Evolutionary conservation across 2,113 vertebrate species (phyloP).

Genomic region (Chrysemys picta): DNA sequence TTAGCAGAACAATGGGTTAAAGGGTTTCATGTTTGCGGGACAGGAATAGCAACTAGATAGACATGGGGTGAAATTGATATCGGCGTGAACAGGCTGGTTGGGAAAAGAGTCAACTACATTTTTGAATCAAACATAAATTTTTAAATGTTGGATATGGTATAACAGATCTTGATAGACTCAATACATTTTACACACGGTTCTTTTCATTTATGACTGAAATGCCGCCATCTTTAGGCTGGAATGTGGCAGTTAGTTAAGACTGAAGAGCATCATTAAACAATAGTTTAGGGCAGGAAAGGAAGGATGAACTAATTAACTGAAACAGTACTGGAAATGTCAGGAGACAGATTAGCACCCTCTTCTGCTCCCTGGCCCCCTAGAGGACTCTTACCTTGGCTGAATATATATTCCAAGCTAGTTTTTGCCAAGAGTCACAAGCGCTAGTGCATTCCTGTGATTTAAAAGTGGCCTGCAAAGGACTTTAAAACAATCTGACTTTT

Average conservation of each 20-base stretch:
- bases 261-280: not conserved
- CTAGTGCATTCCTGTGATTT: not conserved
- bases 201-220: not conserved
- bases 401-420: not conserved
- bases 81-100: not conserved
- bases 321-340: not conserved
- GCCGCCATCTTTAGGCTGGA: not conserved
- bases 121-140: not conserved
- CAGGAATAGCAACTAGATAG: not conserved
- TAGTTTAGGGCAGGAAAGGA: not conserved
- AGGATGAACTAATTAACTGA: not conserved
- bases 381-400: not conserved
- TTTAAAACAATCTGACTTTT: accelerated
- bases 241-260: not conserved
- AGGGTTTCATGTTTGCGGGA: accelerated
- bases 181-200: not conserved
- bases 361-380: not conserved
- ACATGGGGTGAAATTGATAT: not conserved
- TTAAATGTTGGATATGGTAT: not conserved
- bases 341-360: not conserved
- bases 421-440: not conserved
- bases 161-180: not conserved
- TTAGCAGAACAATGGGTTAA: not conserved
- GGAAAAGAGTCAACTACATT: not conserved
- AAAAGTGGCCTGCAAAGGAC: not conserved